These are phyloP conservation scores for Gadopsis bispinosus DNA, from an alignment of 2,797 vertebrate genomes.

Conservation along the genomic window DNA sequence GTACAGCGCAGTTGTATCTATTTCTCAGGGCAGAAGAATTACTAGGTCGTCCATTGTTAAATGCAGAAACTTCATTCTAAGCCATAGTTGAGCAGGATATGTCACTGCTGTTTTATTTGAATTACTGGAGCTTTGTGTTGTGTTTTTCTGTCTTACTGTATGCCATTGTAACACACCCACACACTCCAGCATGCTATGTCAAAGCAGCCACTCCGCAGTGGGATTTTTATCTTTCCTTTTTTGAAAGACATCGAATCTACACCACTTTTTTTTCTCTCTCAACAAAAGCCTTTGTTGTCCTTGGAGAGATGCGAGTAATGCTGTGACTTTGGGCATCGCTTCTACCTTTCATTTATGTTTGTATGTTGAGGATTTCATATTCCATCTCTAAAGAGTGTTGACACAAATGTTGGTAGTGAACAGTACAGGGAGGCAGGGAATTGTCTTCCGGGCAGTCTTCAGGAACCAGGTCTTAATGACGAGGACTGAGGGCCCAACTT, in stretches of 20 bases:
- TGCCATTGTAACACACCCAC: conserved; percentile 68
- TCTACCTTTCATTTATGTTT: conserved; percentile 18
- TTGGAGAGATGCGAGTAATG: conserved; percentile 52
- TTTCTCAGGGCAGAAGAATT: neutral
- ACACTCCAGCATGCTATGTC: conserved; percentile 37
- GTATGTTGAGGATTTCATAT: neutral
- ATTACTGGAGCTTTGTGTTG: conserved; percentile 42
- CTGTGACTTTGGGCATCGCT: conserved; percentile 34
- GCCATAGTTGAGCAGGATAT: conserved; percentile 10
- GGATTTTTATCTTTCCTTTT: conserved; percentile 39
- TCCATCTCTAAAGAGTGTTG: neutral
- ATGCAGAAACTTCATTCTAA: conserved; percentile 14
- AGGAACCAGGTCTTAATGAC: conserved; percentile 33
- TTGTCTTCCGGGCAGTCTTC: conserved; percentile 7
- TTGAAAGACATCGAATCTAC: conserved; percentile 44
- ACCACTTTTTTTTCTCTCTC: conserved; percentile 2
- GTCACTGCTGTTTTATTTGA: conserved; percentile 38
- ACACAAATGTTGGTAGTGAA: neutral
- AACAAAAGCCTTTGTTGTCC: conserved; percentile 42
- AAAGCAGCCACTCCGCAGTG: conserved; percentile 30
- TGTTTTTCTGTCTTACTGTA: conserved; percentile 6
- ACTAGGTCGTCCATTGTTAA: conserved; percentile 2
- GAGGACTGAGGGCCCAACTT: neutral
- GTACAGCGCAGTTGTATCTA: neutral
- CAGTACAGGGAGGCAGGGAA: neutral